phyloP scores from a whole-genome alignment of 2,888 invertebrate species.

The Dioctria linearis region DNA sequence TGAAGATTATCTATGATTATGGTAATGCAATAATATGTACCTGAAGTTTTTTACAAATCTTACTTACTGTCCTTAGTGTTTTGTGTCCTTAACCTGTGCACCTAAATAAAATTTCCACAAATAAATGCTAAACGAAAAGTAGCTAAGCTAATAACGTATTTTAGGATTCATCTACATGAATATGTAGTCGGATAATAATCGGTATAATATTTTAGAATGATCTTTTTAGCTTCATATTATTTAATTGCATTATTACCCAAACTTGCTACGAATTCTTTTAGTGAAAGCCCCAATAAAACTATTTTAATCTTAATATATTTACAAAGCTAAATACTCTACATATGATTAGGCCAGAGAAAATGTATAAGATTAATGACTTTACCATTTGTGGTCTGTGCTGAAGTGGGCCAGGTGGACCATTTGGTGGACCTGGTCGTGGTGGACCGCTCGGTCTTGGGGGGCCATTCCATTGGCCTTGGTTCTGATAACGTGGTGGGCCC shows the following conservation, averaged over 20 bases:
- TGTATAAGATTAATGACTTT: constrained; percentile 61
- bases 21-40: too few relatives aligned
- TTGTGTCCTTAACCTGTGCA: not conserved
- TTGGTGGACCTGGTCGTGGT: constrained; percentile 72
- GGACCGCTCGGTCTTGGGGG: constrained; percentile 73
- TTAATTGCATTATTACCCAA: not conserved
- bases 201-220: too few relatives aligned
- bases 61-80: not conserved
- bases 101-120: not conserved
- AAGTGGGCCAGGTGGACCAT: constrained; percentile 72
- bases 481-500: constrained; percentile 72
- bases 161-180: not conserved
- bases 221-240: not conserved
- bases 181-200: too few relatives aligned
- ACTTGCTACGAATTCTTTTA: constrained; percentile 22
- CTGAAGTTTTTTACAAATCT: not conserved
- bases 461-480: constrained; percentile 71
- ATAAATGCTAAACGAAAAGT: not conserved
- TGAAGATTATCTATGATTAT: too few relatives aligned
- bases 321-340: constrained; percentile 23
- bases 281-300: constrained; percentile 16
- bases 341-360: constrained; percentile 44
- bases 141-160: not conserved
- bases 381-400: constrained; percentile 77
- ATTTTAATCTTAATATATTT: constrained; percentile 13